Percentiles rank a stretch among this genome's conserved stretches.
Evolutionary conservation across 2,113 vertebrate species (phyloP).

Genomic region (Phalacrocorax pelagicus): DNA sequence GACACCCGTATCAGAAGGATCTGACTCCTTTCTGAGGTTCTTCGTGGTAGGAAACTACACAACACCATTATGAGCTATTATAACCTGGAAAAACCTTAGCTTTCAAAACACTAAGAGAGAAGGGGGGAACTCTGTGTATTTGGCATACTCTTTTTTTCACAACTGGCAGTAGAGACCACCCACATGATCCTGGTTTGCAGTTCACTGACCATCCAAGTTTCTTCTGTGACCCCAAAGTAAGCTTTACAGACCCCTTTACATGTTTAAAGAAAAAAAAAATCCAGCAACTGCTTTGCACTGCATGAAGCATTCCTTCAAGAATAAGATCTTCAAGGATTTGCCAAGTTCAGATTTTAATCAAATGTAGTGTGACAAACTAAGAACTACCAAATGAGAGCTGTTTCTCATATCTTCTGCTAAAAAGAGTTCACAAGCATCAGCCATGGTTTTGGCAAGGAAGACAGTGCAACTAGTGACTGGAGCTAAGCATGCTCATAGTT

Average conservation of each 20-base stretch:
- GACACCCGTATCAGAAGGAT: not conserved
- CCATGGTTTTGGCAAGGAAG: not conserved
- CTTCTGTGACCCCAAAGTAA: not conserved
- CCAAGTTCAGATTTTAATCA: not conserved
- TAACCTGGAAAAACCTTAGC: not conserved
- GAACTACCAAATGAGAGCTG: not conserved
- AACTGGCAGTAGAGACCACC: constrained; percentile 6
- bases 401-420: not conserved
- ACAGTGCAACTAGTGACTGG: not conserved
- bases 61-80: not conserved
- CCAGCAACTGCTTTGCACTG: not conserved
- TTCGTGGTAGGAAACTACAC: not conserved
- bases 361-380: not conserved
- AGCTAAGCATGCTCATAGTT: not conserved
- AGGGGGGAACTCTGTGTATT: not conserved
- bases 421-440: not conserved
- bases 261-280: constrained; percentile 22
- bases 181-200: not conserved
- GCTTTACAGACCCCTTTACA: not conserved
- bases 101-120: not conserved
- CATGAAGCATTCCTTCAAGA: not conserved
- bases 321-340: not conserved
- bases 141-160: constrained; percentile 35
- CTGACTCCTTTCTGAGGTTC: not conserved
- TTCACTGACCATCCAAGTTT: not conserved